phyloP scores from a whole-genome alignment of 1,140 invertebrate species.

The Limonius californicus region DNA sequence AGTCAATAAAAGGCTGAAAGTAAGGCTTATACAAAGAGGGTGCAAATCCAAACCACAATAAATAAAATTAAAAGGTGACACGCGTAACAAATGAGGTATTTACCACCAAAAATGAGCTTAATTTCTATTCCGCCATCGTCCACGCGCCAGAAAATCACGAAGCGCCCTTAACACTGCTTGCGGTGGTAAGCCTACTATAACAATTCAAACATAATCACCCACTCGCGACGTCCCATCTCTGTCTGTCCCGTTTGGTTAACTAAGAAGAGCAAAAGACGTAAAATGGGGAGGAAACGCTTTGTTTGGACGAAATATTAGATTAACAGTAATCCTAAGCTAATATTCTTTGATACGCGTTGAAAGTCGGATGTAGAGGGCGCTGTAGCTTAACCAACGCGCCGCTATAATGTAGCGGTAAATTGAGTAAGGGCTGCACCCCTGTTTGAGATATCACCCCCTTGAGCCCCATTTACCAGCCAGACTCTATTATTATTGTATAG shows the following conservation, averaged over 20 bases:
- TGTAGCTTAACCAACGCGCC: constrained; percentile 41
- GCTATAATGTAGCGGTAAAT: constrained; percentile 50
- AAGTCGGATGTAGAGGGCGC: constrained; percentile 13
- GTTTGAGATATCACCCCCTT: constrained; percentile 46
- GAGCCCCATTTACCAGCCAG: constrained; percentile 46
- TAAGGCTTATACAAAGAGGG: neutral
- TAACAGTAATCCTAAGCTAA: constrained; percentile 40
- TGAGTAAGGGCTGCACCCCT: constrained; percentile 39
- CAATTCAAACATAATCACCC: constrained; percentile 14
- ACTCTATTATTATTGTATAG: constrained; percentile 51
- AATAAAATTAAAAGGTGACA: constrained; percentile 38
- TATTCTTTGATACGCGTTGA: constrained; percentile 37
- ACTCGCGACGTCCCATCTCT: neutral
- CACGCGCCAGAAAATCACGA: constrained; percentile 25
- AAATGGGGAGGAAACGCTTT: constrained; percentile 17
- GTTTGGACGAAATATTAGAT: constrained; percentile 35
- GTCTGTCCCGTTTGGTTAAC: neutral
- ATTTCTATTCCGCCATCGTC: constrained; percentile 37
- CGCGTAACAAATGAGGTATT: constrained; percentile 37
- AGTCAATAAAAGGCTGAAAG: neutral
- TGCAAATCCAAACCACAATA: constrained; percentile 25
- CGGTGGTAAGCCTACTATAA: neutral
- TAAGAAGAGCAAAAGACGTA: neutral
- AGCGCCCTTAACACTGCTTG: constrained; percentile 5
- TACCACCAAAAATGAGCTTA: constrained; percentile 37